Percentiles rank a stretch among this genome's conserved stretches.
Evolutionary conservation across 2,888 invertebrate genomes (phyloP).

Genomic region (Biston betularia): DNA sequence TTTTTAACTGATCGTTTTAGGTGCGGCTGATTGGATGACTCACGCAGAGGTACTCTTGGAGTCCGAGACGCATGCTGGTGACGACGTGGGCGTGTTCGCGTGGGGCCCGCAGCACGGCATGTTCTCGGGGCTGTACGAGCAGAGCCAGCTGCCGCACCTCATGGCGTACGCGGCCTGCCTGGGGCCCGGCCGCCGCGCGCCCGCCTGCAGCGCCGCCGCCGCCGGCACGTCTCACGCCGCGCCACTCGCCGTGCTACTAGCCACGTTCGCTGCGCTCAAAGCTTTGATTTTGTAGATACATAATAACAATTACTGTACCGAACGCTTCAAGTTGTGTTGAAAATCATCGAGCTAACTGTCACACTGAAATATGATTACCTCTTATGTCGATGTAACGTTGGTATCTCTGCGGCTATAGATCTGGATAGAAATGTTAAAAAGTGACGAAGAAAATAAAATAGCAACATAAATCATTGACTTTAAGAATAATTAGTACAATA

Average conservation of each 20-base stretch:
- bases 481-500: not conserved
- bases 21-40: not conserved
- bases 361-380: not conserved
- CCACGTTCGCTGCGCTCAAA: not conserved
- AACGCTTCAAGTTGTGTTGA: not conserved
- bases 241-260: not conserved
- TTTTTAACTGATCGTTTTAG: not conserved
- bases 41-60: constrained; percentile 19
- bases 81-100: constrained; percentile 91
- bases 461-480: not conserved
- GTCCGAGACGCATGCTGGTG: constrained; percentile 90
- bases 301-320: no score
- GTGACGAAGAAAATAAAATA: not conserved
- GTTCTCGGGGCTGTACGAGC: constrained; percentile 91
- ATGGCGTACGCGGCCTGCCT: constrained; percentile 90
- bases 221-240: not conserved
- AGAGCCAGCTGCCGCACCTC: constrained; percentile 91
- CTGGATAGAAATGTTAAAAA: not conserved
- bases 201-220: constrained; percentile 2
- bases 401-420: not conserved
- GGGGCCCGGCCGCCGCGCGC: constrained; percentile 79
- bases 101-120: constrained; percentile 90
- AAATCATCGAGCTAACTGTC: not conserved
- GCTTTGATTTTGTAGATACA: not conserved
- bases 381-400: not conserved